A percentile compares a stretch with the other conserved stretches of the same genome.
Conservation (phyloP, 2,888 invertebrate species). For the Clivina fossor region DNA sequence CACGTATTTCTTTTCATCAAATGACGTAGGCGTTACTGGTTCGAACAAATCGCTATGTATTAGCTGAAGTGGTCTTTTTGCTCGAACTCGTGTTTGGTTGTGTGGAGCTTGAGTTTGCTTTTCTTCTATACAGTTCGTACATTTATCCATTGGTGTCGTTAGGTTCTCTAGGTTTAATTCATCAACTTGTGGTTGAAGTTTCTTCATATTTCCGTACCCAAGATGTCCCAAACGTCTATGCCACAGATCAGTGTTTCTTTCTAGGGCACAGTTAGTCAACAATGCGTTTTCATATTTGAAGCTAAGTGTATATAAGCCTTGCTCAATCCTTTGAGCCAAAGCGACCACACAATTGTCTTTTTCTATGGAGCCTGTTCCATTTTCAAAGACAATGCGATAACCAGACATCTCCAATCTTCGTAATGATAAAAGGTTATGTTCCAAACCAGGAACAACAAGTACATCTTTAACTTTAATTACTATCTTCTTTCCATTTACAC, state of each 20-base stretch:
- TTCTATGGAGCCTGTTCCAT: conserved; percentile 37
- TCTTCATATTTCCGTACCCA: conserved; percentile 28
- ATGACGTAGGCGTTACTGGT: conserved; percentile 39
- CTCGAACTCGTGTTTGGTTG: conserved; percentile 33
- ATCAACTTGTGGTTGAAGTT: conserved; percentile 22
- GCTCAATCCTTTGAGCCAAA: conserved; percentile 25
- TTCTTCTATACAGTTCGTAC: conserved; percentile 38
- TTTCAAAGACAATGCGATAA: conserved; percentile 38
- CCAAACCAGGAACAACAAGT: conserved; percentile 36
- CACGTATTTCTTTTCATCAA: conserved; percentile 35
- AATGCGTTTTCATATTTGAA: conserved; percentile 19
- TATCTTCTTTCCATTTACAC: conserved; percentile 25
- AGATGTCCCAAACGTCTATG: conserved; percentile 37
- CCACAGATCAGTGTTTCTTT: conserved; percentile 29
- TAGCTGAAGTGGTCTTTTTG: conserved; percentile 37
- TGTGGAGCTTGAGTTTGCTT: conserved; percentile 37
- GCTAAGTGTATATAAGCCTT: conserved; percentile 33
- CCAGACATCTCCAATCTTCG: conserved; percentile 40
- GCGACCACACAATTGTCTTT: conserved; percentile 35
- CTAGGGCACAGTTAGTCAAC: conserved; percentile 1
- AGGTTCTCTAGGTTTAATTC: conserved; percentile 28
- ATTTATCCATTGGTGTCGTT: conserved; percentile 16
- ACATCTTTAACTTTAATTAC: conserved; percentile 38
- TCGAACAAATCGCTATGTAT: conserved; percentile 42
- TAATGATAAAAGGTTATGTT: conserved; percentile 40